These are phyloP conservation scores for Rhynchophorus ferrugineus DNA, from an alignment of 1,140 invertebrate genomes.

Conservation along the genomic window DNA sequence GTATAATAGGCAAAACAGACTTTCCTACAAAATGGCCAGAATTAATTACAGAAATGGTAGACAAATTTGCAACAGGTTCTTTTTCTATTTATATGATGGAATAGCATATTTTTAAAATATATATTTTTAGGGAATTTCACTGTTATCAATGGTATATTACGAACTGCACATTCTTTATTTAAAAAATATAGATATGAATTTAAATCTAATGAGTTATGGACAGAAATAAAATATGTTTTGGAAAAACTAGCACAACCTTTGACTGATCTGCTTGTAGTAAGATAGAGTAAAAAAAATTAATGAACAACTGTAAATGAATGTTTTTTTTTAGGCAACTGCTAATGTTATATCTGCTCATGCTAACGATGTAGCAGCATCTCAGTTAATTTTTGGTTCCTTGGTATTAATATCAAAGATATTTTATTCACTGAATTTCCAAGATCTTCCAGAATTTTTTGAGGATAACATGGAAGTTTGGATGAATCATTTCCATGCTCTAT, in stretches of 20 bases:
- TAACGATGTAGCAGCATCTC: conserved; percentile 70
- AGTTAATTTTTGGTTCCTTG: conserved; percentile 84
- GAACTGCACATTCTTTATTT: conserved; percentile 93
- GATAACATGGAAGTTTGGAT: conserved; percentile 96
- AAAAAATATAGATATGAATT: conserved; percentile 94
- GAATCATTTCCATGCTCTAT: conserved; percentile 75
- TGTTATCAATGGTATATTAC: conserved; percentile 88
- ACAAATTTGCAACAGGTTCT: conserved; percentile 71
- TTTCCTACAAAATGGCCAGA: conserved; percentile 93
- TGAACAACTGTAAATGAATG: too few species aligned
- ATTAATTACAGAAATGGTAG: conserved; percentile 84
- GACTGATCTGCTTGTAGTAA: conserved; percentile 83
- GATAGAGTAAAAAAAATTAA: conserved; percentile 24
- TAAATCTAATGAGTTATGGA: conserved; percentile 90
- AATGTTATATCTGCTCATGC: conserved; percentile 70
- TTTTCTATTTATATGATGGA: neutral
- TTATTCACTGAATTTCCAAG: conserved; percentile 93
- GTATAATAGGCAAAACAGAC: conserved; percentile 89
- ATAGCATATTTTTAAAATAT: conserved; percentile 4
- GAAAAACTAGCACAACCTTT: conserved; percentile 89
- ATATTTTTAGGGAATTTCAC: conserved; percentile 73
- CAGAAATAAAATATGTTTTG: conserved; percentile 93
- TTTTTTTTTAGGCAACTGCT: conserved; percentile 68
- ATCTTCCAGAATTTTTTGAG: conserved; percentile 97
- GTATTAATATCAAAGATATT: conserved; percentile 92